Evolutionary conservation across 2,888 invertebrate species (phyloP), one percentile per base, ranked within the genome.

Genomic region (Cylindroiulus punctatus): DNA sequence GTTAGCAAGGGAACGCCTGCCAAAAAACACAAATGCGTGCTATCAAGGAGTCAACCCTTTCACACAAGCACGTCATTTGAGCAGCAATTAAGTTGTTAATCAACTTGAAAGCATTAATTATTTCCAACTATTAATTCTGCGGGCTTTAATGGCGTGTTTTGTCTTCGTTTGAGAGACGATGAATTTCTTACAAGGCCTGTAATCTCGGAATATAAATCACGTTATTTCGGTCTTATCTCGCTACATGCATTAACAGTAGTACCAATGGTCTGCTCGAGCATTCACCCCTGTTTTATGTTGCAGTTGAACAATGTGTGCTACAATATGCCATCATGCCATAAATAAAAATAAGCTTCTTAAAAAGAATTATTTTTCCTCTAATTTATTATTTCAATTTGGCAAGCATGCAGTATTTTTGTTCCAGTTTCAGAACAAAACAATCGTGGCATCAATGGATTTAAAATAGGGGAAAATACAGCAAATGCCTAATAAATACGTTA

Each of bases 51-150:
- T 65, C 65, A 65, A 65, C 65, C 65, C 22, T 10, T 65, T 65
- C 26, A 65, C 65, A n/a, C 10, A 22, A 65, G 65, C 10, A 65
- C 26, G 26, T 65, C 26, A 26, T 65, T 65, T 26, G 10, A 65
- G 22, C 65, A 65, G 65, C 26, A 65, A 65, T 65, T 65, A 65
- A 65, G 65, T 65, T 65, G 22, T 65, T 65, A 65, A 65, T 65
- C 65, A 65, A n/a, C 26, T 65, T 65, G 12, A 36, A 65, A 65
- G 65, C 65, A 65, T 65, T 26, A 22, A 65, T 65, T 65, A 57
- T 26, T 65, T 26, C 26, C 22, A 22, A 26, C 65, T n/a, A 65
- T 65, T 65, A 65, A 65, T 65, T 22, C 26, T 7, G 65, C 26
- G 65, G 12, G 26, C 26, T 65, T 65, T 26, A 65, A n/a, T 26